Evolutionary conservation across 2,797 vertebrate genomes (phyloP).

Genomic region (Lacerta viridis): DNA sequence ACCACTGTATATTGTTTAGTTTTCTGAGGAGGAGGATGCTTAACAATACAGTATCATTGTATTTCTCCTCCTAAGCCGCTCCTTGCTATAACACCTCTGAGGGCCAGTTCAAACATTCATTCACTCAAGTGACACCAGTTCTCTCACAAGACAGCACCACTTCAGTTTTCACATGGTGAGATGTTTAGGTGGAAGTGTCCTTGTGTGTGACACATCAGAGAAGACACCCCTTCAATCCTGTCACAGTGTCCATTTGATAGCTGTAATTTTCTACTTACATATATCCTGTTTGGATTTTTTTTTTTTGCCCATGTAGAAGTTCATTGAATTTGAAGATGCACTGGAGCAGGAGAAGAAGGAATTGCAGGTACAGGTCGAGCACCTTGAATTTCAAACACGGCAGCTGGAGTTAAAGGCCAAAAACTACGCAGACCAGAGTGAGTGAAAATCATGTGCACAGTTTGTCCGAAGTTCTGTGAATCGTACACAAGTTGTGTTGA

Average conservation of each 20-base stretch:
- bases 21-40: not conserved
- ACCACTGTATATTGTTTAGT: too few species aligned
- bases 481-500: not conserved
- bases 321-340: constrained; percentile 98
- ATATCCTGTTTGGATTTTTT: not conserved
- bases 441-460: constrained; percentile 69
- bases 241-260: not conserved
- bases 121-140: not conserved
- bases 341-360: constrained; percentile 99
- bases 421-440: constrained; percentile 97
- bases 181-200: not conserved
- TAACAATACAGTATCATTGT: not conserved
- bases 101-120: not conserved
- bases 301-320: constrained; percentile 84
- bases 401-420: constrained; percentile 96
- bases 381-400: constrained; percentile 93
- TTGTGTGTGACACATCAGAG: not conserved
- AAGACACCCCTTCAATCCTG: not conserved
- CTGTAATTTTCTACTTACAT: not conserved
- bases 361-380: constrained; percentile 93
- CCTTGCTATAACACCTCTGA: not conserved
- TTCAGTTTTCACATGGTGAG: not conserved
- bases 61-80: not conserved
- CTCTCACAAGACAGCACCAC: not conserved
- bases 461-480: too few species aligned